Evolutionary conservation across 2,113 vertebrate species (phyloP).

Genomic region (Tricholaema leucomelas): DNA sequence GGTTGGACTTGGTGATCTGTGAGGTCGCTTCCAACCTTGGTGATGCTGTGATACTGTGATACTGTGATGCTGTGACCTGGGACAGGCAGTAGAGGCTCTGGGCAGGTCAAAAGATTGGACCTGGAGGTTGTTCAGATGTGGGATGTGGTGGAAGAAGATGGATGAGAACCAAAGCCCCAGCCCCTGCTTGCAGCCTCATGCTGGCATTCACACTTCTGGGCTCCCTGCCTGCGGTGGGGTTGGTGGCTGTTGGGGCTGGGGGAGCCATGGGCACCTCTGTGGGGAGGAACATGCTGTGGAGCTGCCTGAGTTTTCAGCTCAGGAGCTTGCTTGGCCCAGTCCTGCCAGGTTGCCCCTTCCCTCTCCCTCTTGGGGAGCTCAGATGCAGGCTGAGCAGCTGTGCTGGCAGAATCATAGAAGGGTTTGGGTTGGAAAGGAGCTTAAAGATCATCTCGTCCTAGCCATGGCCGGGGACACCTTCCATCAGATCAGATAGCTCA

Average conservation of each 20-base stretch:
- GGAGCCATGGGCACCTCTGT: accelerated
- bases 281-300: background rate
- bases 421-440: too few relatives aligned
- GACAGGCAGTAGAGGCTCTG: background rate
- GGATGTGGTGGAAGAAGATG: background rate
- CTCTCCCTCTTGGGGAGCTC: background rate
- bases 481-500: too few relatives aligned
- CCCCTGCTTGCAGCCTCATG: background rate
- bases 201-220: accelerated
- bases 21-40: too few relatives aligned
- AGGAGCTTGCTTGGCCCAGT: background rate
- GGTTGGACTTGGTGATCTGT: too few relatives aligned
- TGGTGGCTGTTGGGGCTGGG: background rate
- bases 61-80: too few relatives aligned
- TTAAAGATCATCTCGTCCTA: too few relatives aligned
- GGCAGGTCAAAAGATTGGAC: background rate
- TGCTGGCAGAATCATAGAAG: too few relatives aligned
- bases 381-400: accelerated
- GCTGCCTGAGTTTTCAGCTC: accelerated
- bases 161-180: background rate
- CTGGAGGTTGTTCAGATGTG: accelerated
- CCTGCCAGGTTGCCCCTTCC: background rate
- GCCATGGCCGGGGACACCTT: too few relatives aligned
- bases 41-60: too few relatives aligned
- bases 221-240: background rate